A percentile compares a stretch with the other conserved stretches of the same genome.
Evolutionary conservation across 2,888 invertebrate genomes (phyloP).

Genomic region (Alviniconcha strummeri): DNA sequence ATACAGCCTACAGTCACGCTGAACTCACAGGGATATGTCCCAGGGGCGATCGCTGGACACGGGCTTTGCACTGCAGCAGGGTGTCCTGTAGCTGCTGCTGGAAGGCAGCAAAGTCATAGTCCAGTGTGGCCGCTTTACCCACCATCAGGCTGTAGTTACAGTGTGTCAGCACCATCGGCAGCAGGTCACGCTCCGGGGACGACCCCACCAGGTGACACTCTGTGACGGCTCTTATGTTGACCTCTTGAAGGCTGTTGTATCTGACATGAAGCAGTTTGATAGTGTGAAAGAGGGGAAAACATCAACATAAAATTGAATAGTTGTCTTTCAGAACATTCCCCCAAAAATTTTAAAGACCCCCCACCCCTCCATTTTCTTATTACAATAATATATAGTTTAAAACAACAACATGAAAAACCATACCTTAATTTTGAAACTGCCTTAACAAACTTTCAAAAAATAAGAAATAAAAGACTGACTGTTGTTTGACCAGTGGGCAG

Average conservation of each 20-base stretch:
- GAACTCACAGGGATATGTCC: constrained; percentile 10
- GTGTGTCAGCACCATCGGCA: constrained; percentile 38
- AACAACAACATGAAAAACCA: too few species aligned
- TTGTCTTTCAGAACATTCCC: too few species aligned
- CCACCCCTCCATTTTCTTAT: background rate
- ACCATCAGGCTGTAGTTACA: constrained; percentile 39
- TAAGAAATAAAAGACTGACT: constrained; percentile 23
- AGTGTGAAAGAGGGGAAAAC: background rate
- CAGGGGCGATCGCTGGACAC: constrained; percentile 4
- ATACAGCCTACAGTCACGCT: too few species aligned
- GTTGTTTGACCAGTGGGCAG: constrained; percentile 41
- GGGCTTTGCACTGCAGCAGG: constrained; percentile 35
- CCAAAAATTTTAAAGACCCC: too few species aligned
- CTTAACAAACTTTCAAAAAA: background rate
- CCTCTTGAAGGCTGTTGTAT: constrained; percentile 32
- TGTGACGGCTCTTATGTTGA: constrained; percentile 45
- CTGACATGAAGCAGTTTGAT: background rate
- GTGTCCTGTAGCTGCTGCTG: constrained; percentile 34
- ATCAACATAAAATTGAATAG: too few species aligned
- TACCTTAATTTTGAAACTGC: background rate
- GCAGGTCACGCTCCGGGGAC: constrained; percentile 38
- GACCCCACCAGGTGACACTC: constrained; percentile 52
- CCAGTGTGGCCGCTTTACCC: constrained; percentile 33
- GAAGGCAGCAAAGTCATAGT: constrained; percentile 41
- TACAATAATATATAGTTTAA: background rate